Conservation (phyloP, 2,888 invertebrate species). For the Dolichopus griseipennis region DNA sequence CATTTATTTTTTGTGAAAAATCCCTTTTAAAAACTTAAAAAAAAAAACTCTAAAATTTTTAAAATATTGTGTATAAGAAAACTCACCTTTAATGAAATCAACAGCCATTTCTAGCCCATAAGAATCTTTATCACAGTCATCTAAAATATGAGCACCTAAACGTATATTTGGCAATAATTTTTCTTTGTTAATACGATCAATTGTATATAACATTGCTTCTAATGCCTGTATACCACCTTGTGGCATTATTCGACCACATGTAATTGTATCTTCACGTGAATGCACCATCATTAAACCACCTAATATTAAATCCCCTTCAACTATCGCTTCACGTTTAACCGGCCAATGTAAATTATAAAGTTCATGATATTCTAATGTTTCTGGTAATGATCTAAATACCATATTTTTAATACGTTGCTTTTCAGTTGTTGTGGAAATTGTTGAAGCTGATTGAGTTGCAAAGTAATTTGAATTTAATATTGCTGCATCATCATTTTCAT, state of each 20-base stretch:
- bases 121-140: constrained; percentile 88
- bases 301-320: constrained; percentile 72
- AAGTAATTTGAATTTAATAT: constrained; percentile 25
- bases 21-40: too few relatives aligned
- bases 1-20: too few relatives aligned
- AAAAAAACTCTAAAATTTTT: too few relatives aligned
- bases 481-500: constrained; percentile 20
- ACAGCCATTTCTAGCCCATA: constrained; percentile 88
- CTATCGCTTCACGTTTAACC: constrained; percentile 67
- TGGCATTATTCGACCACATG: constrained; percentile 82
- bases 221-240: constrained; percentile 78
- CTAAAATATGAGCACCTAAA: constrained; percentile 76
- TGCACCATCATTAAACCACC: constrained; percentile 92
- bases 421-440: constrained; percentile 12
- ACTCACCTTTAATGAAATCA: constrained; percentile 83
- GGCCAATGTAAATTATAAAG: constrained; percentile 51
- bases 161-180: constrained; percentile 58
- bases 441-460: neutral
- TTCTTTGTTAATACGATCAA: constrained; percentile 61
- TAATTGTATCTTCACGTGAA: constrained; percentile 67
- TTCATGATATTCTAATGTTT: constrained; percentile 23
- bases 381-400: constrained; percentile 37
- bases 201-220: constrained; percentile 80
- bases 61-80: too few relatives aligned
- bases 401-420: constrained; percentile 19